Conservation (phyloP, 1,140 invertebrate species). For the Drosophila chauvacae region DNA sequence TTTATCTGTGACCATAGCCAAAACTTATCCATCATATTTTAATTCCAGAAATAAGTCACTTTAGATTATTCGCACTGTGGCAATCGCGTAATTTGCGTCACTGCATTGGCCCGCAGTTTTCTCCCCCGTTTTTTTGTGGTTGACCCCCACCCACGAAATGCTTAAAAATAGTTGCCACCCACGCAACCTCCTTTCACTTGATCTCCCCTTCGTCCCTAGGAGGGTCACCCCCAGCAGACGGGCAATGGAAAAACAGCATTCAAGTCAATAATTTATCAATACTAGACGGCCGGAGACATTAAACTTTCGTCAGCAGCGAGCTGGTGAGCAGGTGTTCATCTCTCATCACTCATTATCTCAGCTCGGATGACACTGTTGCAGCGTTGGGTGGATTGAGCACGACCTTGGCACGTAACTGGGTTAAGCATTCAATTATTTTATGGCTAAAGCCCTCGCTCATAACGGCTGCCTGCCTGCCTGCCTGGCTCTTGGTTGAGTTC, state of each 20-base stretch:
- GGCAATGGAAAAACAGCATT: background rate
- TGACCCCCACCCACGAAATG: constrained; percentile 25
- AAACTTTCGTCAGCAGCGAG: background rate
- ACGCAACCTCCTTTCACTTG: constrained; percentile 4
- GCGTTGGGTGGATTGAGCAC: background rate
- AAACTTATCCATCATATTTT: background rate
- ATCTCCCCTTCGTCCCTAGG: constrained; percentile 5
- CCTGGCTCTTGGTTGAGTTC: background rate
- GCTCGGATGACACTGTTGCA: background rate
- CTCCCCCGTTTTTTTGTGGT: background rate
- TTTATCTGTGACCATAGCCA: no score
- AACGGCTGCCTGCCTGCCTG: background rate
- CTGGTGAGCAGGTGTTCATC: background rate
- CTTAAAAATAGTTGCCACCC: constrained; percentile 36
- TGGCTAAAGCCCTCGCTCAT: background rate
- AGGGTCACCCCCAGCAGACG: no score
- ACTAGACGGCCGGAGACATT: background rate
- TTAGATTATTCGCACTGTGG: constrained; percentile 6
- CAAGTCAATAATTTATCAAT: constrained; percentile 24
- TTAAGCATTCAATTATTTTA: constrained; percentile 37
- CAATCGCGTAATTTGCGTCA: constrained; percentile 40
- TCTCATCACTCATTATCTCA: constrained; percentile 6
- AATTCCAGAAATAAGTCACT: background rate
- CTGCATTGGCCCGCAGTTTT: constrained; percentile 18
- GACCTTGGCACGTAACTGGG: constrained; percentile 29